These are phyloP conservation scores for Diorhabda sublineata DNA, from an alignment of 1,140 invertebrate genomes.

Conservation along the genomic window DNA sequence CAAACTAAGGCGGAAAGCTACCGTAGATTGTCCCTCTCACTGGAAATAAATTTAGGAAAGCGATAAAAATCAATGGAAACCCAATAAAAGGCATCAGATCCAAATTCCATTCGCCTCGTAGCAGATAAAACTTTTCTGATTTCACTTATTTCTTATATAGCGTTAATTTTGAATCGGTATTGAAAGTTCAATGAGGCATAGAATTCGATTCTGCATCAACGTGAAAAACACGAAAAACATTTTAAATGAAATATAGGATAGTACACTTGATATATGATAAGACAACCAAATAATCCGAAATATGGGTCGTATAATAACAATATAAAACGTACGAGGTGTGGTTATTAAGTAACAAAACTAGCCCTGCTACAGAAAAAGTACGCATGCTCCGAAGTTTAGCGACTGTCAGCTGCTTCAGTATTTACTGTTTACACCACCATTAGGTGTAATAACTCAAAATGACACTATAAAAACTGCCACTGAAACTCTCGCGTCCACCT, in stretches of 20 bases:
- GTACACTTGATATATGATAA: too few species aligned
- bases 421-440: too few species aligned
- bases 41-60: not conserved
- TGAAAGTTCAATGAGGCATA: conserved; percentile 1
- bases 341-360: too few species aligned
- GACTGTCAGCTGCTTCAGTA: too few species aligned
- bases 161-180: conserved; percentile 14
- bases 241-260: not conserved
- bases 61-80: conserved; percentile 17
- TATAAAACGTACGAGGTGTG: too few species aligned
- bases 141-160: conserved; percentile 18
- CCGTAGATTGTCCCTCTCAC: not conserved
- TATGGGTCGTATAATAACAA: too few species aligned
- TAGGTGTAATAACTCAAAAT: too few species aligned
- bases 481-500: too few species aligned
- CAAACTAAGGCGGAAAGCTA: not conserved
- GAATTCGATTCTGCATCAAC: conserved; percentile 16
- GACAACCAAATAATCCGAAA: too few species aligned
- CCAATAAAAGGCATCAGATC: conserved; percentile 13
- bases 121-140: conserved; percentile 16
- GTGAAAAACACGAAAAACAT: conserved; percentile 5
- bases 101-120: conserved; percentile 6
- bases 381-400: too few species aligned
- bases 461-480: too few species aligned
- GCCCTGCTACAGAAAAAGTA: too few species aligned